Conservation (phyloP, 92 coral and sea anemone genomes). For the Chrysogorgia sp. region DNA sequence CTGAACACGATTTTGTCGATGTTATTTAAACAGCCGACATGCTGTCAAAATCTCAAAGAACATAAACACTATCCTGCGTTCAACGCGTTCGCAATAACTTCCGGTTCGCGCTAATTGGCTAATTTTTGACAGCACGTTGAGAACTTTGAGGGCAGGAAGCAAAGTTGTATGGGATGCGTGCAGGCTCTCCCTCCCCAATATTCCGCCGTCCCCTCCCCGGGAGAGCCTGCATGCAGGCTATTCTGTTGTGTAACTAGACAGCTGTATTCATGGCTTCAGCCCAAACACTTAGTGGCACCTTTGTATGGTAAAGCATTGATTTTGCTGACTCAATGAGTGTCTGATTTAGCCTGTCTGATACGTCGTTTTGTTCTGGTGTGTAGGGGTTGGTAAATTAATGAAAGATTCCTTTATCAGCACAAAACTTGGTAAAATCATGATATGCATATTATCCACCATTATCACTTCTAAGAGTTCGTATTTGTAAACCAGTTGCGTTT, state of each 20-base stretch:
- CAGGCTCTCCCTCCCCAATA: no score
- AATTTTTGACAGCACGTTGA: no score
- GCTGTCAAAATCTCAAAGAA: no score
- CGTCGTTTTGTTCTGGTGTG: slow-evolving; percentile 51
- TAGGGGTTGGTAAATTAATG: slow-evolving; percentile 49
- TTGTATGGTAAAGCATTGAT: slow-evolving; percentile 37
- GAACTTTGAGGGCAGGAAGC: no score
- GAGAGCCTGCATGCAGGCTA: no score
- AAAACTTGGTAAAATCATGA: slow-evolving; percentile 30
- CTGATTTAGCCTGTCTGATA: slow-evolving; percentile 38
- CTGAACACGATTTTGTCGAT: no score
- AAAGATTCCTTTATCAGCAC: slow-evolving; percentile 38
- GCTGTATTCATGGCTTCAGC: slow-evolving; percentile 51
- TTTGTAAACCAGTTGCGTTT: slow-evolving; percentile 42
- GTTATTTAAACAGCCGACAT: no score
- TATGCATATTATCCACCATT: slow-evolving; percentile 45
- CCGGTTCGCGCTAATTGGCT: no score
- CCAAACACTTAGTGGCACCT: slow-evolving; percentile 38
- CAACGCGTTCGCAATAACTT: no score
- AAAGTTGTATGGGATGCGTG: no score
- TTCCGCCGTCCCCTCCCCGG: no score
- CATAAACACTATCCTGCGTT: no score
- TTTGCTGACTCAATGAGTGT: slow-evolving; percentile 52
- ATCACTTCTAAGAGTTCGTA: slow-evolving; percentile 40
- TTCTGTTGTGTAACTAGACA: slow-evolving; percentile 43